Percentiles rank a stretch among this genome's conserved stretches.
Conservation (phyloP, 2,113 vertebrate species). For the Gopherus evgoodei region DNA sequence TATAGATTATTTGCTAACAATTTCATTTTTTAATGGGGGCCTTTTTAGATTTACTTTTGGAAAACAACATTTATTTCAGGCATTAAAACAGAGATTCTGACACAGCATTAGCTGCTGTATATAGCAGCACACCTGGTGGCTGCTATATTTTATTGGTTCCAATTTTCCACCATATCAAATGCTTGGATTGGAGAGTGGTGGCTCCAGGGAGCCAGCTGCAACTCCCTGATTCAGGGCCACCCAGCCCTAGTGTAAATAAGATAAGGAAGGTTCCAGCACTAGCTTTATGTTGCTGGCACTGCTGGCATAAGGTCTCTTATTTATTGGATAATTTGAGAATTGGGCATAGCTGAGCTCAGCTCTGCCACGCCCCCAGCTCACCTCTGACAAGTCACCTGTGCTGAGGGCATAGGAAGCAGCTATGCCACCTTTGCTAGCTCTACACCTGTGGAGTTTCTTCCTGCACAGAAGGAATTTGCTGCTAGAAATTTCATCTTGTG, state of each 20-base stretch:
- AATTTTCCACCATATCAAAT: neutral
- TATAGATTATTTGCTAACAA: neutral
- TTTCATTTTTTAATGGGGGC: neutral
- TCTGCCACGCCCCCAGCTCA: neutral
- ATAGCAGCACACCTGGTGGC: neutral
- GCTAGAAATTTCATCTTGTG: accelerated
- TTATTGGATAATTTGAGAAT: neutral
- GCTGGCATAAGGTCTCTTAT: neutral
- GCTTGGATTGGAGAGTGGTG: neutral
- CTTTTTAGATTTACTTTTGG: neutral
- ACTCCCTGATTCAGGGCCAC: neutral
- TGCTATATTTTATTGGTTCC: neutral
- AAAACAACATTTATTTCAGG: neutral
- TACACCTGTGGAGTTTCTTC: neutral
- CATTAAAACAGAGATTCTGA: neutral
- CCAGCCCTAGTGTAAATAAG: neutral
- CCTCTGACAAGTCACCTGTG: neutral
- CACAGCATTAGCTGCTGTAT: neutral
- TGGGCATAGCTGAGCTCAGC: neutral
- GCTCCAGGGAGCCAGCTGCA: neutral
- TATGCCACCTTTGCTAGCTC: accelerated
- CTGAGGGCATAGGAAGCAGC: neutral
- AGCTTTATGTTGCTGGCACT: neutral
- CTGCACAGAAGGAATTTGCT: neutral
- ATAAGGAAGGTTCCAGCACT: neutral